These are phyloP conservation scores for Zaprionus bogoriensis DNA, from an alignment of 2,888 invertebrate species.

Conservation along the genomic window DNA sequence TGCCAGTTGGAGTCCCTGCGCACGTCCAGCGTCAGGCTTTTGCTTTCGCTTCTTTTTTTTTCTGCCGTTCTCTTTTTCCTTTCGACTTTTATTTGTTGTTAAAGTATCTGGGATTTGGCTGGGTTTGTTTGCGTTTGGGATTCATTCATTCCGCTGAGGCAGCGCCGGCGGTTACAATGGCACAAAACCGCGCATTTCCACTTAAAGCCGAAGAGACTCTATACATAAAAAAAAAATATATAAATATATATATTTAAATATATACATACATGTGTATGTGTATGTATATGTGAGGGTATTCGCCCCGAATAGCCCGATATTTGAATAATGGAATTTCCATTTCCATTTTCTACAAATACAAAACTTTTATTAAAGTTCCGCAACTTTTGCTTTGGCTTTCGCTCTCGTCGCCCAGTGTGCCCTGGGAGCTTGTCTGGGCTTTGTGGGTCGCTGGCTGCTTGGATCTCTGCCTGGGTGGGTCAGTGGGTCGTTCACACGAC, in stretches of 20 bases:
- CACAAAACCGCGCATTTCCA: not conserved
- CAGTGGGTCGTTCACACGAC: slow-evolving; percentile 50
- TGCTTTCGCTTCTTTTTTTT: slow-evolving; percentile 19
- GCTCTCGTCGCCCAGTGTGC: slow-evolving; percentile 19
- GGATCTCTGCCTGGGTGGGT: slow-evolving; percentile 45
- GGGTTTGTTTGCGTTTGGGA: slow-evolving; percentile 65
- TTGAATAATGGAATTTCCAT: slow-evolving; percentile 1
- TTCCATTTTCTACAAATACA: not conserved
- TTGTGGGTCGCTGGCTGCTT: slow-evolving; percentile 1
- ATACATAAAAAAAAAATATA: too few species aligned
- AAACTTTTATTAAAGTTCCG: not conserved
- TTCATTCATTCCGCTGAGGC: slow-evolving; percentile 37
- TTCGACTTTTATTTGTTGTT: slow-evolving; percentile 58
- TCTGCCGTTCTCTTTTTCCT: slow-evolving; percentile 10
- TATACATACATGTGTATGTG: not conserved
- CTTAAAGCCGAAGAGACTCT: too few species aligned
- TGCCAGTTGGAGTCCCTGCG: not conserved
- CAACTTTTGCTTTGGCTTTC: not conserved
- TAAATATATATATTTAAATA: not conserved
- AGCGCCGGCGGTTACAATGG: slow-evolving; percentile 42
- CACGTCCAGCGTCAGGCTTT: slow-evolving; percentile 24
- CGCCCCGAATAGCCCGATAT: not conserved
- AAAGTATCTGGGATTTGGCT: slow-evolving; percentile 66
- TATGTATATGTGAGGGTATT: not conserved
- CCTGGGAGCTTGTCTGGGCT: not conserved